Evolutionary conservation across 1,140 invertebrate species (phyloP), one percentile per base, ranked within the genome.

Genomic region (Nymphalis io): DNA sequence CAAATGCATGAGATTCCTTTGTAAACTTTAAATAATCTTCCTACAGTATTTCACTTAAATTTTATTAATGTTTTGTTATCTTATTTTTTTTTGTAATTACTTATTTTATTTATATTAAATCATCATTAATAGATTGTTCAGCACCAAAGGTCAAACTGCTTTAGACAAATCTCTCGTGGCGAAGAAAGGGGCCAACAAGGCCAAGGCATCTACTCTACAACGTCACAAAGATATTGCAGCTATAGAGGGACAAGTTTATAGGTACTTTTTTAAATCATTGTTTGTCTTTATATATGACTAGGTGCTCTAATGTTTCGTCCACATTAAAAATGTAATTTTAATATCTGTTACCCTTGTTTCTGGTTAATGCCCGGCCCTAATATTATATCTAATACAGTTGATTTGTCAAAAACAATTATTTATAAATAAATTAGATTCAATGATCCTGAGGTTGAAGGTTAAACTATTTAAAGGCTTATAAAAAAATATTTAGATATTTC

Each of bases 81-180:
- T 23, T 27, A 12, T 4, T 27, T n/a, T 27, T 1, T 21, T 53
- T 12, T 12, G n/a, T 27, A 55, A 55, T 55, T 20, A 33, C 16
- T 4, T 23, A 18, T 18, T 23, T 57, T 65, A 27, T 55, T 55
- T 57, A 57, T 57, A 40, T 40, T 23, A 40, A 59, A 16, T 57
- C 18, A 20, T 57, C 39, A 39, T 51, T 77, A 73, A 65, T 65
- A 92, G 92, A 65, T 93, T 99, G 64, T 99, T 99, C 82, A 96
- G 95, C 66, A 99, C 98, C 0, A 99, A 99, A 92, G 98, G 98
- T 0, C 98, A 99, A 87, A 96, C 95, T 61, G 94, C 97, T 3
- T 87, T 99, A 18, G 98, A 99, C 89, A 96, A 97, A 33, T 95
- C 96, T 51, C 92, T 99, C 21, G 95, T 99, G 85, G 97, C 98